Evolutionary conservation across 2,113 vertebrate species (phyloP).

Genomic region (Capreolus pygargus): DNA sequence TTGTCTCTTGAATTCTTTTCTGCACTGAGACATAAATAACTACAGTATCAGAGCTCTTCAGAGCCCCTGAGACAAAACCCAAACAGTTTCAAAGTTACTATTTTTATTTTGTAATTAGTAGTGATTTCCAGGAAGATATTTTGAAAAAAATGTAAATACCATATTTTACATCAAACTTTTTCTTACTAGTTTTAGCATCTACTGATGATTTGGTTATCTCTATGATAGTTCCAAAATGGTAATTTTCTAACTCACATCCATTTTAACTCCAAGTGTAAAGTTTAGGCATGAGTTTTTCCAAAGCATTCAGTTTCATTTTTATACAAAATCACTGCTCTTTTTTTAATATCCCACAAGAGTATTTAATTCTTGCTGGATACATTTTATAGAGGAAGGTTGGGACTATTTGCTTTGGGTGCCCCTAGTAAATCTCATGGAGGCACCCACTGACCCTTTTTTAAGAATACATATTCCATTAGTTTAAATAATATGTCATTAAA

Average conservation of each 20-base stretch:
- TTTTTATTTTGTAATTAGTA: background rate
- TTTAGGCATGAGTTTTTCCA: background rate
- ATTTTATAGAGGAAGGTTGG: conserved; percentile 73
- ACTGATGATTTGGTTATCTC: background rate
- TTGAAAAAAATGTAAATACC: background rate
- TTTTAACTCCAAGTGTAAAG: conserved; percentile 11
- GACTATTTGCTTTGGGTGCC: conserved; percentile 55
- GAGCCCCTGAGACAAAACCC: background rate
- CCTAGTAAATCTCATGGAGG: conserved; percentile 63
- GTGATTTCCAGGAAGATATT: background rate
- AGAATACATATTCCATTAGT: background rate
- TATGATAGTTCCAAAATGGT: background rate
- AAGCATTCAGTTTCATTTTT: background rate
- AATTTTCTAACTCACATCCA: background rate
- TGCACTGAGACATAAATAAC: background rate
- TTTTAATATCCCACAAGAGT: conserved; percentile 80
- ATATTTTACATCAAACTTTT: background rate
- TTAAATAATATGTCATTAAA: background rate
- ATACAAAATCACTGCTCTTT: background rate
- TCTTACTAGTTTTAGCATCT: background rate
- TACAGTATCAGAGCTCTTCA: background rate
- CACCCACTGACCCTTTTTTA: background rate
- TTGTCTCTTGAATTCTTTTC: background rate
- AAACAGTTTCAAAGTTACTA: background rate
- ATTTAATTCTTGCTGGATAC: conserved; percentile 80